Percentiles rank a stretch among this genome's conserved stretches.
Evolutionary conservation across 2,888 invertebrate genomes (phyloP).

Genomic region (Temnothorax unifasciatus): DNA sequence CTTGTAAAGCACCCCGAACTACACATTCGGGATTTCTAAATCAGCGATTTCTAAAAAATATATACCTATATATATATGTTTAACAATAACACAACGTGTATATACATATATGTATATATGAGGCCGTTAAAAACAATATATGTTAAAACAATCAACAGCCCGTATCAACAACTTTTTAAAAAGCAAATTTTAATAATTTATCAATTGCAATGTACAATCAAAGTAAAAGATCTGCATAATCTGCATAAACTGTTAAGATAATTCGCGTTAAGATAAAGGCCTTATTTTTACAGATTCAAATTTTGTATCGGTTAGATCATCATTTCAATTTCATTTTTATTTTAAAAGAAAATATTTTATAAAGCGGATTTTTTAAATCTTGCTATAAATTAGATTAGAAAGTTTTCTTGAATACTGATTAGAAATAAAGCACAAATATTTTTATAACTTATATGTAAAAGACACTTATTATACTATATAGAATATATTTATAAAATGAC

Average conservation of each 20-base stretch:
- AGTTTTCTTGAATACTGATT: background rate
- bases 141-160: background rate
- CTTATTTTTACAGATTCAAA: background rate
- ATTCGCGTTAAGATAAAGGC: background rate
- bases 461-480: no score
- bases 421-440: background rate
- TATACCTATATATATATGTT: no score
- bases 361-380: background rate
- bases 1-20: no score
- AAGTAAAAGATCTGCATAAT: background rate
- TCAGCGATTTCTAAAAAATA: background rate
- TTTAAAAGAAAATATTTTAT: no score
- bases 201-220: background rate
- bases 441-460: background rate
- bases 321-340: background rate
- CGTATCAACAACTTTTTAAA: background rate
- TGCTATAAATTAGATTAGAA: background rate
- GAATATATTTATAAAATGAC: background rate
- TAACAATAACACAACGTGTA: background rate
- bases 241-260: background rate
- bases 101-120: background rate
- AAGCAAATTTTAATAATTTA: background rate
- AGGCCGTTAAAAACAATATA: background rate
- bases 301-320: background rate
- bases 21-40: background rate